phyloP scores from a whole-genome alignment of 1,140 invertebrate species.

The Frieseomelitta varia region DNA sequence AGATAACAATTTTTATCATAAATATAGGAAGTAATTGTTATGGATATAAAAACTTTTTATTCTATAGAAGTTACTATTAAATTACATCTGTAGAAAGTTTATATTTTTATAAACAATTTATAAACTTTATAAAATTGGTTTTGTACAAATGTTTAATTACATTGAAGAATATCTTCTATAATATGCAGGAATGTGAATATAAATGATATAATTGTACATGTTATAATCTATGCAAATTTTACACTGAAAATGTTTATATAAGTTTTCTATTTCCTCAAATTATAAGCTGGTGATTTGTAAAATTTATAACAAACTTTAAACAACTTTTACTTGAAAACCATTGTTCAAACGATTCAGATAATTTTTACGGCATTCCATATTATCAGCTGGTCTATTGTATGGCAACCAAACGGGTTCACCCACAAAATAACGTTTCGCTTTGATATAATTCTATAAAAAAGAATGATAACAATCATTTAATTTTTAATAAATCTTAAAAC shows the following conservation, averaged over 20 bases:
- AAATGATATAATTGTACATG: neutral
- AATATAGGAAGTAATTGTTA: neutral
- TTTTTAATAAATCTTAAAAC: neutral
- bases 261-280: neutral
- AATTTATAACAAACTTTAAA: neutral
- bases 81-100: neutral
- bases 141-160: neutral
- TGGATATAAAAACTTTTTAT: neutral
- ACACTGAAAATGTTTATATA: neutral
- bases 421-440: slow-evolving; percentile 93
- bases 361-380: slow-evolving; percentile 89
- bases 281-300: neutral
- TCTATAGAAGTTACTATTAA: neutral
- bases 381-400: slow-evolving; percentile 93
- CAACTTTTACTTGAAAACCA: slow-evolving; percentile 78
- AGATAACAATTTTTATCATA: slow-evolving; percentile 29
- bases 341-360: slow-evolving; percentile 87
- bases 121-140: neutral
- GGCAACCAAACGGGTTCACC: slow-evolving; percentile 97
- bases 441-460: slow-evolving; percentile 90
- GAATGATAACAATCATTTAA: neutral
- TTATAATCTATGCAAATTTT: neutral
- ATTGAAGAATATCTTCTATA: neutral
- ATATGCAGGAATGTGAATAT: slow-evolving; percentile 17
- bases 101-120: neutral